Conservation (phyloP, 2,797 vertebrate species). For the Rhinophrynus dorsalis region DNA sequence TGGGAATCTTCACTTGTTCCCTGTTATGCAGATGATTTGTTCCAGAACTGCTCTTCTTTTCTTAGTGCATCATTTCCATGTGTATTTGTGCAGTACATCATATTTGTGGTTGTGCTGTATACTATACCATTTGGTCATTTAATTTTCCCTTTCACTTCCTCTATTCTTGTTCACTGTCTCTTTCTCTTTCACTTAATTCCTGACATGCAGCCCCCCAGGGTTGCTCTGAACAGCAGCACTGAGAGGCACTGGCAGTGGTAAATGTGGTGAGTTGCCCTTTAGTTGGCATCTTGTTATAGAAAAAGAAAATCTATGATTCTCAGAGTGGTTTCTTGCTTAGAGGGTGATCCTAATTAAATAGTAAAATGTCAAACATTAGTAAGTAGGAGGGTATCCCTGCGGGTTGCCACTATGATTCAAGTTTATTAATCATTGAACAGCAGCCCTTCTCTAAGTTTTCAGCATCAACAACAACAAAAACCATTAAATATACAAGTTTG, state of each 20-base stretch:
- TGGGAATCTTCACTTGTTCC: too few relatives aligned
- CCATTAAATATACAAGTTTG: too few relatives aligned
- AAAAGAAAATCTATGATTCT: conserved; percentile 63
- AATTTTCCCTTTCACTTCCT: conserved; percentile 16
- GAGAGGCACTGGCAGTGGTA: conserved; percentile 32
- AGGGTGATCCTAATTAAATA: conserved; percentile 69
- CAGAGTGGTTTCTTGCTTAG: conserved; percentile 61
- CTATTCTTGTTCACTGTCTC: conserved; percentile 34
- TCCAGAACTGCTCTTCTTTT: too few relatives aligned
- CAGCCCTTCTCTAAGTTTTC: conserved; percentile 52
- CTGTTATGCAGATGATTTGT: too few relatives aligned
- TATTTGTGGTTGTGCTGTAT: too few relatives aligned
- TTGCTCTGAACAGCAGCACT: conserved; percentile 7
- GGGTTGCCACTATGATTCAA: conserved; percentile 62
- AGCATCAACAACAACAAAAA: background rate
- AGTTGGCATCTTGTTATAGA: conserved; percentile 52
- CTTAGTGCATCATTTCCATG: too few relatives aligned
- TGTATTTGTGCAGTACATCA: too few relatives aligned
- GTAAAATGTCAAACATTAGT: conserved; percentile 70
- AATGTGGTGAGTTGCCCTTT: conserved; percentile 57
- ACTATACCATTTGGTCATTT: too few relatives aligned
- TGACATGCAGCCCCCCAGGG: conserved; percentile 37
- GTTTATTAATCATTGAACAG: conserved; percentile 67
- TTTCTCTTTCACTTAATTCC: conserved; percentile 41
- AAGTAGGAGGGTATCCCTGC: conserved; percentile 59